A percentile compares a stretch with the other conserved stretches of the same genome.
These are phyloP conservation scores for Carposina sasakii DNA, from an alignment of 1,140 invertebrate species.

Conservation along the genomic window DNA sequence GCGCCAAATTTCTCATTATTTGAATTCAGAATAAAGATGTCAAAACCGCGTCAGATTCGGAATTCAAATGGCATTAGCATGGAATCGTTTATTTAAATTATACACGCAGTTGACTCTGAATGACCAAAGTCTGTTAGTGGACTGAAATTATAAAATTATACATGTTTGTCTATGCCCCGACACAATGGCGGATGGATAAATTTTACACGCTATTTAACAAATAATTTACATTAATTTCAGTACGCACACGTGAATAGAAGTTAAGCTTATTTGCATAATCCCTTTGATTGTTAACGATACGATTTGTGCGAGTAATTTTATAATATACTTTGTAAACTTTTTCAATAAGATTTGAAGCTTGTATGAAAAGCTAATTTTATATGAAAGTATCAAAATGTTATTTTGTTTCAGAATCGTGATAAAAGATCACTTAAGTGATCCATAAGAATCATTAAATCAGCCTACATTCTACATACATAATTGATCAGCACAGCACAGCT, in stretches of 20 bases:
- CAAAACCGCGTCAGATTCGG: constrained; percentile 60
- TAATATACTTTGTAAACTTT: no score
- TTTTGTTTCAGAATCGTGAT: no score
- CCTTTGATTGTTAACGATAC: constrained; percentile 37
- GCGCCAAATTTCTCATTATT: constrained; percentile 50
- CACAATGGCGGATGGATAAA: constrained; percentile 38
- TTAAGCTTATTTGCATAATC: constrained; percentile 54
- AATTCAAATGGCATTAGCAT: constrained; percentile 48
- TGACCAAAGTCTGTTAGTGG: constrained; percentile 32
- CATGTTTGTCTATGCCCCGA: constrained; percentile 34
- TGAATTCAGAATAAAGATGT: constrained; percentile 59
- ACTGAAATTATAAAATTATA: constrained; percentile 49
- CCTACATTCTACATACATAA: no score
- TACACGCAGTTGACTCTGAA: constrained; percentile 63
- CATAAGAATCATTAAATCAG: no score
- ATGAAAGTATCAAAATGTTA: no score
- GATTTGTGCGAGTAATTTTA: no score
- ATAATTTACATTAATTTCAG: constrained; percentile 43
- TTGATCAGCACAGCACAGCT: no score
- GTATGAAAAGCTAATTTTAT: no score
- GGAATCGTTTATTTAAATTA: constrained; percentile 64
- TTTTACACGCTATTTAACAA: constrained; percentile 67
- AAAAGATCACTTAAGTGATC: no score
- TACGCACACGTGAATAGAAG: constrained; percentile 47
- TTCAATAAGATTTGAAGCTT: no score